phyloP scores from a whole-genome alignment of 1,140 invertebrate species.

The Saccostrea cuccullata region DNA sequence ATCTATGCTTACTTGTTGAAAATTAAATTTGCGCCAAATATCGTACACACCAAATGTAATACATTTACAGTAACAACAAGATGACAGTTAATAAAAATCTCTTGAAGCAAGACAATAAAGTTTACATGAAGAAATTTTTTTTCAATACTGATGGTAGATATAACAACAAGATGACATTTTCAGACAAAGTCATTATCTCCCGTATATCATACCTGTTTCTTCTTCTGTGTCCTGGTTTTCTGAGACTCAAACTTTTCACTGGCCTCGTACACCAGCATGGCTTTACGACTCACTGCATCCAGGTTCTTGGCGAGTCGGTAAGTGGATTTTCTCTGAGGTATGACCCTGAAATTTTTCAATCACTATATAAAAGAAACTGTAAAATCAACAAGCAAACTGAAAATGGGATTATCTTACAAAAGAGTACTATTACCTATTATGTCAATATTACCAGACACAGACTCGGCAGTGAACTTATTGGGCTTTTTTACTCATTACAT shows the following conservation, averaged over 20 bases:
- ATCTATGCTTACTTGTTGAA: no score
- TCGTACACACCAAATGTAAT: no score
- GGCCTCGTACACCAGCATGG: constrained; percentile 71
- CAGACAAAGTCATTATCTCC: background rate
- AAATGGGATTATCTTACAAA: no score
- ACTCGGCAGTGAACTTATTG: no score
- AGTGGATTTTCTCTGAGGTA: constrained; percentile 68
- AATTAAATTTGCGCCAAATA: no score
- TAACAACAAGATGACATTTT: constrained; percentile 20
- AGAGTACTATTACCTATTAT: no score
- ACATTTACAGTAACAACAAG: no score
- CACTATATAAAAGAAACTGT: no score
- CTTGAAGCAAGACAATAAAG: background rate
- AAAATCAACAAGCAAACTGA: no score
- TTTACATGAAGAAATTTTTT: background rate
- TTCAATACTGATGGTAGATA: background rate
- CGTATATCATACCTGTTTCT: constrained; percentile 59
- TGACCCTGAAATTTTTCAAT: constrained; percentile 14
- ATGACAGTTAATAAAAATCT: no score
- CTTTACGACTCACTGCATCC: constrained; percentile 74
- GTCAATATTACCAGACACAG: no score
- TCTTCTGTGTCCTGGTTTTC: constrained; percentile 56
- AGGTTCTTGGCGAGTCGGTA: constrained; percentile 72
- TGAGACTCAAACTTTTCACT: constrained; percentile 70
- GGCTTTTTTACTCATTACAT: no score